A percentile compares a stretch with the other conserved stretches of the same genome.
Conservation (phyloP, 2,888 invertebrate genomes). For the Ashinkailepas kermadecensis region DNA sequence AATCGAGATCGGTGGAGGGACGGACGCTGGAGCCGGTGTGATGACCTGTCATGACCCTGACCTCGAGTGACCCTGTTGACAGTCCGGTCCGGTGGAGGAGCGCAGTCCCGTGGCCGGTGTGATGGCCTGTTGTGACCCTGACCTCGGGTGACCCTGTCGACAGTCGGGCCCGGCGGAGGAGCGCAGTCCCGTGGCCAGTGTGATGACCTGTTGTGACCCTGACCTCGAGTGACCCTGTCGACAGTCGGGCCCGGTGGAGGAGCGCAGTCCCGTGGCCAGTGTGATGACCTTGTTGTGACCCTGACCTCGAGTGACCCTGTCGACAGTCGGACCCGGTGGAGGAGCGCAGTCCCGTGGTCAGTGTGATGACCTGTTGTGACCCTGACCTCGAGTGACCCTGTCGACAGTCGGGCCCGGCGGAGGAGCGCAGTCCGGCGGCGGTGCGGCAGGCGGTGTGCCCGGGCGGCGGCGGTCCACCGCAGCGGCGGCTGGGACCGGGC, state of each 20-base stretch:
- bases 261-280: too few species aligned
- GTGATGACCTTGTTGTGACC: too few species aligned
- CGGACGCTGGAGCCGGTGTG: not conserved
- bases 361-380: too few species aligned
- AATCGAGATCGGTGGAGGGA: not conserved
- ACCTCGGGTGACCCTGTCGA: not conserved
- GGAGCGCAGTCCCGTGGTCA: too few species aligned
- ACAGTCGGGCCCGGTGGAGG: too few species aligned
- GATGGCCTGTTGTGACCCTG: not conserved
- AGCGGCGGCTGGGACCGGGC: not conserved
- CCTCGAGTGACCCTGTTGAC: too few species aligned
- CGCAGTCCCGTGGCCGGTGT: too few species aligned
- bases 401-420: not conserved
- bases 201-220: too few species aligned
- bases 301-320: too few species aligned
- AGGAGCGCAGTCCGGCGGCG: not conserved
- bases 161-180: not conserved
- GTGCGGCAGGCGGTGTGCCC: not conserved
- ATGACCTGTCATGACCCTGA: too few species aligned
- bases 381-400: too few species aligned
- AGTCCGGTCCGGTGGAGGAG: too few species aligned
- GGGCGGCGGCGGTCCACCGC: not conserved
- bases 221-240: not conserved
- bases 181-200: not conserved
- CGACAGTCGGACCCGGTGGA: not conserved